Base-by-base conservation (phyloP, 2,113 vertebrate genomes). In the Macquaria ambigua region DNA sequence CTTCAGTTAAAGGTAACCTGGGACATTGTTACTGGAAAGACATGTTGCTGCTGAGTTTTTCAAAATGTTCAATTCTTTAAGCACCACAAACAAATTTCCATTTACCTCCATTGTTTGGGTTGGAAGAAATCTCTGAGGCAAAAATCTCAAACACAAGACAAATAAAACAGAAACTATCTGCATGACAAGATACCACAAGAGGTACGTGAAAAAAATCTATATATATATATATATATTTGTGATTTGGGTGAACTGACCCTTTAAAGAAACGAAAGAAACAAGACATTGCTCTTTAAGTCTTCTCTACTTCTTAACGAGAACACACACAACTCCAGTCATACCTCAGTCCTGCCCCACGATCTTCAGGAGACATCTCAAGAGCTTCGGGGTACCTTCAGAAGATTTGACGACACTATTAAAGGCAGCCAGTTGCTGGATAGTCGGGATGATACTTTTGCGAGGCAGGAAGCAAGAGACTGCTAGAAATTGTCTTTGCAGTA, bases 341-440 rank as follows among this genome's bases (percentile, higher is more conserved):
- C 95, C 95, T 96, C 48, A 93, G 43, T 84, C 91, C 88, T 82
- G 93, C 86, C 74, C 94, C 90, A 23, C 25, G 82, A 28, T 94
- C 93, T 89, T 94, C 93, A 56, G 89, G 92, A 77, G 90, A 93
- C 95, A 95, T 95, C 79, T 92, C 83, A 59, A 87, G 81, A 87
- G 64, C 77, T 90, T 82, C 53, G 3, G 81, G 81, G 69, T 63
- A 43, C 59, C 67, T 90, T 83, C 79, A 77, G 61, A 67, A 50
- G 55, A 37, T 62, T 62, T 4, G n/a, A 68, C 1, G 15, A 70
- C 9, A 41, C 23, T 1, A 28, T 41, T 5, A 76, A 78, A 76
- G 56, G 63, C 14, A 77, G 75, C 53, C 71, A 75, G 69, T 43
- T 46, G 10, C 68, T 20, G 18, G 73, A 75, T 0, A 23, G 14